Base-by-base conservation (phyloP, 2,113 vertebrate genomes). In the Pelusios castaneus region DNA sequence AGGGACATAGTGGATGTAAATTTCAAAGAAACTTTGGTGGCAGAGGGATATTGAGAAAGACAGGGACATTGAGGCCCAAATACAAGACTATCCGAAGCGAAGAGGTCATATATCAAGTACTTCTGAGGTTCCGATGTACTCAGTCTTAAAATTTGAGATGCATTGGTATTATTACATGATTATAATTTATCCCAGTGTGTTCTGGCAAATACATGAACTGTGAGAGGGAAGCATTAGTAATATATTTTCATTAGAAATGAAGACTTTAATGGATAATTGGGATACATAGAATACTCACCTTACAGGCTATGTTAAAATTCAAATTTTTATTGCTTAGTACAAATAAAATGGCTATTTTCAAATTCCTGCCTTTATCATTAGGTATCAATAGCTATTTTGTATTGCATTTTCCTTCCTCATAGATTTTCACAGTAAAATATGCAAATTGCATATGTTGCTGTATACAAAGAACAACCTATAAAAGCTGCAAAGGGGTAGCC, bases 401-500 rank as follows among this genome's bases (percentile, higher is more conserved):
- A 43, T 29, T 70, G 29, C 49, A 13, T 47, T 52, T 41, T 55
- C 60, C n/a, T 19, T 27, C 38, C 63, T 41, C 41, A 81, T 88
- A 75, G 67, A 81, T 31, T 55, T 27, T 34, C 51, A 67, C n/a
- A 24, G 1, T 41, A 73, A 84, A 43, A 84, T 24, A 52, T 84
- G 31, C 24, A 73, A 54, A 29, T 60, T 70, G 31, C 19, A 24
- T 0, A 0, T 13, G 4, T 17, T 4, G 8, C 8, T 21, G 27
- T 13, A 60, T 38, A 63, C 5, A 29, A n/a, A 16, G 2, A 6
- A 10, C 17, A 16, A n/a, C 14, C 38, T 82, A 47, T 52, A 58
- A 58, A 56, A 82, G 10, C 75, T 1, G 38, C n/a, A n/a, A n/a
- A n/a, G n/a, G n/a, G n/a, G n/a, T n/a, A n/a, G n/a, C n/a, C n/a